phyloP scores from a whole-genome alignment of 2,888 invertebrate genomes.

The Merodon equestris region DNA sequence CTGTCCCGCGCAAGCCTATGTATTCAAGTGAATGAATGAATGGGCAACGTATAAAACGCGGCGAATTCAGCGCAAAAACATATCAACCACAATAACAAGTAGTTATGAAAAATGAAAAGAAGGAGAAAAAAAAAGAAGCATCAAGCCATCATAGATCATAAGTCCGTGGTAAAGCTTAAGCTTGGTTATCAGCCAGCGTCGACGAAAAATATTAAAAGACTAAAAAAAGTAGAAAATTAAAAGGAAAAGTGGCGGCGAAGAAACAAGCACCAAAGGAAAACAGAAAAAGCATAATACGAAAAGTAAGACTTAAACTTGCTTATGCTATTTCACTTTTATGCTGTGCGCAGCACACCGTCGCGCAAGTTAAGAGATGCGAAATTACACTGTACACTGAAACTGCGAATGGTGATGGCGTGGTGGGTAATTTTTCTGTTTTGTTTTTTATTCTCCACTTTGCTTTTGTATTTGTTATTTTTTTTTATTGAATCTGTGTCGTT shows the following conservation, averaged over 20 bases:
- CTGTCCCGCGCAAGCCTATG: constrained; percentile 2
- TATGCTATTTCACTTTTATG: constrained; percentile 59
- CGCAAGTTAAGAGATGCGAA: constrained; percentile 44
- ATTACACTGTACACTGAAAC: constrained; percentile 28
- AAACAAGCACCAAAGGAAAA: neutral
- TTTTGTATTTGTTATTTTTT: too few relatives aligned
- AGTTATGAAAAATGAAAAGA: neutral
- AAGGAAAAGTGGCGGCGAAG: constrained; percentile 65
- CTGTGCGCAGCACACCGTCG: constrained; percentile 36
- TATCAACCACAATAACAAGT: too few relatives aligned
- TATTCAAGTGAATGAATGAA: constrained; percentile 21
- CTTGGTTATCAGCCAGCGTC: neutral
- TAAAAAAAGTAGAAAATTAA: constrained; percentile 43
- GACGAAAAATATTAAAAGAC: constrained; percentile 4
- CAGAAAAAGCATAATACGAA: neutral
- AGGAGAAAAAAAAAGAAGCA: constrained; percentile 13
- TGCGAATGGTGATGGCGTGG: constrained; percentile 29
- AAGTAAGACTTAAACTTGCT: constrained; percentile 37
- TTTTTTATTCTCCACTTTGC: constrained; percentile 6
- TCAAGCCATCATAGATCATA: constrained; percentile 31
- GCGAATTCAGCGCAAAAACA: constrained; percentile 48
- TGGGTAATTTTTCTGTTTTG: constrained; percentile 40
- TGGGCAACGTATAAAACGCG: constrained; percentile 1
- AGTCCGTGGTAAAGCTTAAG: constrained; percentile 21
- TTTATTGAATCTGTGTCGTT: too few relatives aligned